Percentiles rank a stretch among this genome's conserved stretches.
These are phyloP conservation scores for Cyrtorhinus lividipennis DNA, from an alignment of 1,140 invertebrate genomes.

Conservation along the genomic window DNA sequence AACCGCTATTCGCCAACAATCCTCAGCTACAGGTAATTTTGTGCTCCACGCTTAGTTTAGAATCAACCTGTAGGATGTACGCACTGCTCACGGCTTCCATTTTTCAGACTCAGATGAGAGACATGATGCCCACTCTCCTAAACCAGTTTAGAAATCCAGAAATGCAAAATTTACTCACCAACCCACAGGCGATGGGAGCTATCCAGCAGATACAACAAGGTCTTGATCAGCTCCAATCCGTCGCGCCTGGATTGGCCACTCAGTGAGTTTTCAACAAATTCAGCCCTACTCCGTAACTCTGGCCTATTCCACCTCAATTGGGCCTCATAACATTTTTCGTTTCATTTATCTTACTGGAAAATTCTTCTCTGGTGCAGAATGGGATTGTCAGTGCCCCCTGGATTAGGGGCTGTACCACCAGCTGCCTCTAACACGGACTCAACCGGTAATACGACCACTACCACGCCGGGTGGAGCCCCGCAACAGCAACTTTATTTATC, in stretches of 20 bases:
- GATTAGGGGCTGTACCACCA: background rate
- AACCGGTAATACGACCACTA: background rate
- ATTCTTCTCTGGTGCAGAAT: background rate
- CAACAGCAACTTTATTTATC: background rate
- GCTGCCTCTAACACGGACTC: background rate
- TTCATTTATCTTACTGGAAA: too few relatives aligned
- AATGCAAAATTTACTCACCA: constrained; percentile 75
- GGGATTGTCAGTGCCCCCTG: background rate
- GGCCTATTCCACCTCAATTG: too few relatives aligned
- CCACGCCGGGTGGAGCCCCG: background rate
- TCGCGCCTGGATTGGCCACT: constrained; percentile 63
- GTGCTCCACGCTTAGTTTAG: too few relatives aligned
- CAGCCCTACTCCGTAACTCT: too few relatives aligned
- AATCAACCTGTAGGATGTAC: background rate
- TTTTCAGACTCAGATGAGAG: constrained; percentile 59
- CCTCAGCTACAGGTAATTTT: constrained; percentile 53
- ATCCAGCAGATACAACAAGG: constrained; percentile 94
- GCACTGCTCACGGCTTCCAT: too few relatives aligned
- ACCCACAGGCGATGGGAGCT: constrained; percentile 85
- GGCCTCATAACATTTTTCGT: too few relatives aligned
- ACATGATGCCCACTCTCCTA: constrained; percentile 78
- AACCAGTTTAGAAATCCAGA: constrained; percentile 90
- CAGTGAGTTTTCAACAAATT: constrained; percentile 34
- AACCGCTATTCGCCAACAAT: constrained; percentile 78
- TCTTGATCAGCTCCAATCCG: constrained; percentile 72